Evolutionary conservation across 2,113 vertebrate species (phyloP).

Genomic region (Hymenochirus boettgeri): DNA sequence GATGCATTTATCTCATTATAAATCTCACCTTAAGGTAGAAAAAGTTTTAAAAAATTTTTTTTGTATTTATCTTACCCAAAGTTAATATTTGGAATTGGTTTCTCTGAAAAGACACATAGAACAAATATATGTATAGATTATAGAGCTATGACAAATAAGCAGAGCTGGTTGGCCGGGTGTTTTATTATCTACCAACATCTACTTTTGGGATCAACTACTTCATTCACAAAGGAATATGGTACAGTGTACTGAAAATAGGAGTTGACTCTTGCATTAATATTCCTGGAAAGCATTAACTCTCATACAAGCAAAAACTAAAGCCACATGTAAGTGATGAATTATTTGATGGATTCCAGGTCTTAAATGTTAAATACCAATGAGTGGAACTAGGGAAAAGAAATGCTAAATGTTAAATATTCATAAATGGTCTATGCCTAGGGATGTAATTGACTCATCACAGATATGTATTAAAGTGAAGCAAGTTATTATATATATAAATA

Average conservation of each 20-base stretch:
- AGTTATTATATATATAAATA: no score
- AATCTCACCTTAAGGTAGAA: no score
- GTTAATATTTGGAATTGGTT: no score
- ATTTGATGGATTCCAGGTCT: slow-evolving; percentile 6
- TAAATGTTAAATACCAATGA: neutral
- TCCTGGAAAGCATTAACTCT: neutral
- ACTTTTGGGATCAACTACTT: neutral
- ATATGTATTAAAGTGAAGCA: no score
- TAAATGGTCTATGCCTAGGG: neutral
- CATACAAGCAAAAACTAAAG: neutral
- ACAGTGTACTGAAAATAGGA: neutral
- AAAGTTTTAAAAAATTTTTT: no score
- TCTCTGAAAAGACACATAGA: no score
- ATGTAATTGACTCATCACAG: neutral
- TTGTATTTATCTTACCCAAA: no score
- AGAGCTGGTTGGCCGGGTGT: slow-evolving; percentile 2
- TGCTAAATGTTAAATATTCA: neutral
- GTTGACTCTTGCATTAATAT: neutral
- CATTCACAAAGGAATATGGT: no score
- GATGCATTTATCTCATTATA: no score
- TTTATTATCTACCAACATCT: neutral
- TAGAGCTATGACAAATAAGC: neutral
- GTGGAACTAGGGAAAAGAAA: neutral
- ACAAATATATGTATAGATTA: neutral
- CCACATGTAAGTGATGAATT: neutral